phyloP scores from a whole-genome alignment of 2,113 vertebrate species.

The Struthio camelus region DNA sequence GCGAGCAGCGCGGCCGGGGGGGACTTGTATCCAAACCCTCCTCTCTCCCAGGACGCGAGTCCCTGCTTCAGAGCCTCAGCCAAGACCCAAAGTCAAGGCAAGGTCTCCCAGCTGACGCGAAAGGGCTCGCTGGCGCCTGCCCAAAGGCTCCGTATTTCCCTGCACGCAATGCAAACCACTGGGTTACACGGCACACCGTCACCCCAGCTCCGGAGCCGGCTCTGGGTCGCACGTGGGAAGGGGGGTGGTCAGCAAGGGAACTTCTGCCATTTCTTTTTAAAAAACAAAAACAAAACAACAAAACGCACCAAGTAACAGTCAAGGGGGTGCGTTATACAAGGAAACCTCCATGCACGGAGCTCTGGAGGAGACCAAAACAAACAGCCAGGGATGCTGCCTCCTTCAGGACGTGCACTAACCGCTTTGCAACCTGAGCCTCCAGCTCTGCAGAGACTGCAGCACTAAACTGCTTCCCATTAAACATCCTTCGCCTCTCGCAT shows the following conservation, averaged over 20 bases:
- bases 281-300: too few relatives aligned
- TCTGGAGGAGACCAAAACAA: not conserved
- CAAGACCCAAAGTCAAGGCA: not conserved
- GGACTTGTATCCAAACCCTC: not conserved
- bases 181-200: fast-evolving
- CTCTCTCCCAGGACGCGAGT: not conserved
- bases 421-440: not conserved
- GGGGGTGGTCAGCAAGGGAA: not conserved
- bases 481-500: not conserved
- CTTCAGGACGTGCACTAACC: not conserved
- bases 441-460: fast-evolving
- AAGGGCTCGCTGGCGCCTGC: not conserved
- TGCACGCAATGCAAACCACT: not conserved
- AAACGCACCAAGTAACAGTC: not conserved
- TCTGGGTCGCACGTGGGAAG: not conserved
- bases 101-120: not conserved
- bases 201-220: not conserved
- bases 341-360: not conserved
- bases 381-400: not conserved
- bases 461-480: conserved; percentile 3
- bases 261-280: not conserved
- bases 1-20: fast-evolving
- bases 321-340: not conserved
- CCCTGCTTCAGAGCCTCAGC: not conserved
- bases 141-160: not conserved